phyloP scores from a whole-genome alignment of 2,888 invertebrate genomes.

The Andrena bucephala region DNA sequence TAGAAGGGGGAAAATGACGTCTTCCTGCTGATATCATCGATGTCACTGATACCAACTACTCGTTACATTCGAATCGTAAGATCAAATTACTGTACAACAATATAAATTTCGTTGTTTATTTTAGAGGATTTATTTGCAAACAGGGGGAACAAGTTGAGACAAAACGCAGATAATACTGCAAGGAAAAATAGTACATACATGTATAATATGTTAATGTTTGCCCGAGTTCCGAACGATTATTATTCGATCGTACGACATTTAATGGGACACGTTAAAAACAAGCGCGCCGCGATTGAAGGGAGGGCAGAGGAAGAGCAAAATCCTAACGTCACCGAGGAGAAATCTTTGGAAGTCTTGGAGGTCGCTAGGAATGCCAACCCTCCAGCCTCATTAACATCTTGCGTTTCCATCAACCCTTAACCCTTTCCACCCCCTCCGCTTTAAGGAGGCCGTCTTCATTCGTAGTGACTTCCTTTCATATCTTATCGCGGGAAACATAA shows the following conservation, averaged over 20 bases:
- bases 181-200: too few species aligned
- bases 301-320: constrained; percentile 67
- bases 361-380: constrained; percentile 84
- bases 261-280: constrained; percentile 34
- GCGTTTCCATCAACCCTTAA: constrained; percentile 79
- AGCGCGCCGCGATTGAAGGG: constrained; percentile 78
- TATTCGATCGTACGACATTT: background rate
- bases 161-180: too few species aligned
- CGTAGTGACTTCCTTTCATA: constrained; percentile 64
- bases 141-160: too few species aligned
- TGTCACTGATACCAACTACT: background rate
- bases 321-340: constrained; percentile 79
- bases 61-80: background rate
- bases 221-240: background rate
- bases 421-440: constrained; percentile 64
- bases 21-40: background rate
- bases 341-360: constrained; percentile 83
- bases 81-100: background rate
- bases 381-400: constrained; percentile 85
- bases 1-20: constrained; percentile 53
- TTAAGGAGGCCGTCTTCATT: constrained; percentile 78
- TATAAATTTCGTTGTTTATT: background rate
- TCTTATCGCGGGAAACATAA: constrained; percentile 18
- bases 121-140: background rate
- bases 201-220: background rate